Evolutionary conservation across 2,113 vertebrate species (phyloP).

Genomic region (Dasyornis broadbenti): DNA sequence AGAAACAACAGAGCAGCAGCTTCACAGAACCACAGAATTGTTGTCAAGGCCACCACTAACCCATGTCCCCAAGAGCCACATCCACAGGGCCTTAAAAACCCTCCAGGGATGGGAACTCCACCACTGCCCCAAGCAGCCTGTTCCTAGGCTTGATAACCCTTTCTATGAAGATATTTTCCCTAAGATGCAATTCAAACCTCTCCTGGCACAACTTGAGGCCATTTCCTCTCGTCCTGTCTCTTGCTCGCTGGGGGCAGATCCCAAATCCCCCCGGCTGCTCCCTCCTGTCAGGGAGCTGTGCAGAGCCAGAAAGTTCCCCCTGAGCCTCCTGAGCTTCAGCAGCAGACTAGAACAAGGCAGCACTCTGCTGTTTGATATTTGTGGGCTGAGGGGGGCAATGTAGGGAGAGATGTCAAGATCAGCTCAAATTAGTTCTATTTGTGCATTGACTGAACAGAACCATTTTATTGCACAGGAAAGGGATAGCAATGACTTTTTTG

Average conservation of each 20-base stretch:
- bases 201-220: fast-evolving
- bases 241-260: background rate
- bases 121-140: background rate
- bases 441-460: background rate
- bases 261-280: fast-evolving
- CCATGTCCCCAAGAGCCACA: fast-evolving
- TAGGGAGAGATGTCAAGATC: background rate
- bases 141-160: background rate
- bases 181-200: background rate
- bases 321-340: background rate
- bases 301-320: background rate
- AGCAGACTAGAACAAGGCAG: background rate
- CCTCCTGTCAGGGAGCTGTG: background rate
- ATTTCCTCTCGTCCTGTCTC: background rate
- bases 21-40: background rate
- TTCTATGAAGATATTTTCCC: background rate
- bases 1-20: background rate
- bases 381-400: fast-evolving
- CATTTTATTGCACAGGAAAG: background rate
- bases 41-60: background rate
- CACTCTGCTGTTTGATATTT: background rate
- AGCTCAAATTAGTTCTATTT: background rate
- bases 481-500: background rate
- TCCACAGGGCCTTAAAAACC: background rate
- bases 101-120: background rate